Conservation (phyloP, 2,797 vertebrate species). For the Pseudochirops corinnae region DNA sequence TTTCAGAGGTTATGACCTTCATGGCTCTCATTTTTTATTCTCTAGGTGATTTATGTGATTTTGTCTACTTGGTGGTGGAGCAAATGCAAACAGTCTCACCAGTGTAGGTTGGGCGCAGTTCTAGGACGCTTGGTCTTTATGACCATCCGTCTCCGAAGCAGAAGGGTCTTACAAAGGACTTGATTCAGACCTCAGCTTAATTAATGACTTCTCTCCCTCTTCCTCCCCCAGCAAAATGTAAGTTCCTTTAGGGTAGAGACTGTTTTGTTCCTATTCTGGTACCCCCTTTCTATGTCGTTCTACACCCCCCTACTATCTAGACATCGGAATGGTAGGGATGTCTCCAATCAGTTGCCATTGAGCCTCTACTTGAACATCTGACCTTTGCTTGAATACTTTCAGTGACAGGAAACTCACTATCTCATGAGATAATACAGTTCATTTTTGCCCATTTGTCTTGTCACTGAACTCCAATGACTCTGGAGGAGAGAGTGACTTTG, state of each 20-base stretch:
- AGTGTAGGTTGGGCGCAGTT: not conserved
- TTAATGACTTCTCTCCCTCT: not conserved
- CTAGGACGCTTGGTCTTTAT: not conserved
- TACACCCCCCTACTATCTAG: not conserved
- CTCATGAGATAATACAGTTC: not conserved
- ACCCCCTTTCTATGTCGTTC: not conserved
- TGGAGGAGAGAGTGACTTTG: not conserved
- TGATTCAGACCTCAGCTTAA: not conserved
- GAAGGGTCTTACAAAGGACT: not conserved
- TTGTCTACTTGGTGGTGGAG: not conserved
- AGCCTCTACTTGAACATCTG: not conserved
- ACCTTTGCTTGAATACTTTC: not conserved
- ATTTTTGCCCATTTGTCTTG: not conserved
- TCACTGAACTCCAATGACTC: not conserved
- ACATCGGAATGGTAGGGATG: not conserved
- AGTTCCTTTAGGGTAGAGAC: not conserved
- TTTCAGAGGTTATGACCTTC: not conserved
- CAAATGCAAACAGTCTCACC: not conserved
- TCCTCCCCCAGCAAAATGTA: not conserved
- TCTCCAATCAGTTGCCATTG: not conserved
- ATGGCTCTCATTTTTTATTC: not conserved
- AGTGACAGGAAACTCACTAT: not conserved
- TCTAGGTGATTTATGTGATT: conserved; percentile 8
- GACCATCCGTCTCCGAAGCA: not conserved
- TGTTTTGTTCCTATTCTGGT: not conserved